phyloP scores from a whole-genome alignment of 35 echinoderm and acorn worm species.

The Amphiura filiformis region DNA sequence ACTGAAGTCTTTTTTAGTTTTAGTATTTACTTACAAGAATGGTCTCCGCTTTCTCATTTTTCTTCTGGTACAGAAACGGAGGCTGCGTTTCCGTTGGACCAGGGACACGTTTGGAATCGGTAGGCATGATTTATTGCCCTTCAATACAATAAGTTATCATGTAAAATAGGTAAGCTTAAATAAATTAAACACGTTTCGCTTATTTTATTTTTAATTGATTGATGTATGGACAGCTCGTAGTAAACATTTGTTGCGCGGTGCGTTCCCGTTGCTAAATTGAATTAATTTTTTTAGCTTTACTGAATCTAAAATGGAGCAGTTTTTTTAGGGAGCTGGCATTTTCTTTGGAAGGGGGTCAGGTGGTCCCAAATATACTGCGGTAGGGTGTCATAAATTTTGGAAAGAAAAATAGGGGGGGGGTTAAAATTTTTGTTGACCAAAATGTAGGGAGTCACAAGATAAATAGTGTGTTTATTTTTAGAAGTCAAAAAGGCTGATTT shows the following conservation, averaged over 20 bases:
- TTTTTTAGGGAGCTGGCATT: too few relatives aligned
- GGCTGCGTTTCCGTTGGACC: constrained; percentile 26
- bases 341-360: too few relatives aligned
- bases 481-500: too few relatives aligned
- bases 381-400: too few relatives aligned
- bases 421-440: too few relatives aligned
- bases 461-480: too few relatives aligned
- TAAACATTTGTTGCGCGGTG: neutral
- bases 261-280: neutral
- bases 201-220: neutral
- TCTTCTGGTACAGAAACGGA: constrained; percentile 16
- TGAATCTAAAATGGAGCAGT: too few relatives aligned
- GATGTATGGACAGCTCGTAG: neutral
- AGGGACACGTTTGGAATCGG: constrained; percentile 31
- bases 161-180: neutral
- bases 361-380: too few relatives aligned
- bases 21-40: constrained; percentile 6
- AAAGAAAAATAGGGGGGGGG: too few relatives aligned
- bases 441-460: too few relatives aligned
- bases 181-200: neutral
- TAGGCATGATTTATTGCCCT: constrained; percentile 21
- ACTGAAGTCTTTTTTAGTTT: neutral
- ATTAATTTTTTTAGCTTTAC: too few relatives aligned
- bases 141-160: neutral
- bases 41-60: neutral